Evolutionary conservation across 2,888 invertebrate genomes (phyloP).

Genomic region (Hypselothyrea guttata): DNA sequence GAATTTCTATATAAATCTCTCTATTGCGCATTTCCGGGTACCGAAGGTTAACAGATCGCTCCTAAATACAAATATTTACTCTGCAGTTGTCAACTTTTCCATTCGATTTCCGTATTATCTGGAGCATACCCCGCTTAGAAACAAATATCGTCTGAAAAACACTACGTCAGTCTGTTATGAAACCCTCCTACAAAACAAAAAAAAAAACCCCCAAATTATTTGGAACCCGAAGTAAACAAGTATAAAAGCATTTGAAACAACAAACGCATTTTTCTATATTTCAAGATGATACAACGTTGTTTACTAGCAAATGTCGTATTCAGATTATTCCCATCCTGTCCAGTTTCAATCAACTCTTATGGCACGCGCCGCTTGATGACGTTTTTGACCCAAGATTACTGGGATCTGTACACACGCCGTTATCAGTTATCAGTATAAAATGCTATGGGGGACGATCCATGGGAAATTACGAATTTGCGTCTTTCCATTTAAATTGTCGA

Average conservation of each 20-base stretch:
- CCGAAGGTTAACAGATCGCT: too few relatives aligned
- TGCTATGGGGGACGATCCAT: constrained; percentile 16
- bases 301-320: constrained; percentile 16
- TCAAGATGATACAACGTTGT: constrained; percentile 21
- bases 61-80: not conserved
- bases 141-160: too few relatives aligned
- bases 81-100: constrained; percentile 2
- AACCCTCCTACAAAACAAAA: too few relatives aligned
- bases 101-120: too few relatives aligned
- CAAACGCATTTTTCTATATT: constrained; percentile 1
- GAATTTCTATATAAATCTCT: too few relatives aligned
- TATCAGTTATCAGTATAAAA: constrained; percentile 27
- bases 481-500: constrained; percentile 9
- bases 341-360: constrained; percentile 15
- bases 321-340: constrained; percentile 21
- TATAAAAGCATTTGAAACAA: too few relatives aligned
- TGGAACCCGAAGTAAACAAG: too few relatives aligned
- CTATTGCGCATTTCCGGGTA: not conserved
- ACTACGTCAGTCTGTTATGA: too few relatives aligned
- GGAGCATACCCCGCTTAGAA: too few relatives aligned
- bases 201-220: too few relatives aligned
- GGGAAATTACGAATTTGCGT: constrained; percentile 41
- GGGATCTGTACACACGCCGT: constrained; percentile 1
- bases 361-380: constrained; percentile 48
- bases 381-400: constrained; percentile 26